phyloP scores from a whole-genome alignment of 2,888 invertebrate genomes.

The Ichneumoninae sp. region DNA sequence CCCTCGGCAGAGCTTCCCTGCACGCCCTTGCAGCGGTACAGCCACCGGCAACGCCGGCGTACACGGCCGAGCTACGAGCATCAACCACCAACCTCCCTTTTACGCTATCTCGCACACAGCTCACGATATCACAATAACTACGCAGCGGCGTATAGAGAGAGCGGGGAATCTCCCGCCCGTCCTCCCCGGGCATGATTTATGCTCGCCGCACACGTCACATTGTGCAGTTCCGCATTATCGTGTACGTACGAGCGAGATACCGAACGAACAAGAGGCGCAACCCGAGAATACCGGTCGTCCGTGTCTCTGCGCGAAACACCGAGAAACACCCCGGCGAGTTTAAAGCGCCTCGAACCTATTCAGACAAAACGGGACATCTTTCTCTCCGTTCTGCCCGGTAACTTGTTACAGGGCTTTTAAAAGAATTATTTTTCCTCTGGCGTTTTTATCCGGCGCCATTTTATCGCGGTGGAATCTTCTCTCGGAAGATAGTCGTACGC shows the following conservation, averaged over 20 bases:
- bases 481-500: too few relatives aligned
- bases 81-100: constrained; percentile 22
- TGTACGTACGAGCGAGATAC: constrained; percentile 33
- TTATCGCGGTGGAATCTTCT: too few relatives aligned
- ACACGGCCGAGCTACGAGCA: constrained; percentile 27
- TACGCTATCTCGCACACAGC: constrained; percentile 34
- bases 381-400: neutral
- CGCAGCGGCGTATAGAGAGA: constrained; percentile 22
- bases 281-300: neutral
- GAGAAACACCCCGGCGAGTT: constrained; percentile 4
- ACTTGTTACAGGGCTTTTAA: neutral
- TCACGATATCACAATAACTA: constrained; percentile 48
- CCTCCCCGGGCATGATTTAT: constrained; percentile 48
- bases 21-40: neutral
- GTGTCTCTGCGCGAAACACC: constrained; percentile 19
- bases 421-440: too few relatives aligned
- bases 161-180: neutral
- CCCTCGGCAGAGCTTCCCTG: constrained; percentile 11
- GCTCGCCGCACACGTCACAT: constrained; percentile 34
- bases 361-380: constrained; percentile 19
- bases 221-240: constrained; percentile 51
- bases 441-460: too few relatives aligned
- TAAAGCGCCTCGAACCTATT: constrained; percentile 15
- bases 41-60: neutral
- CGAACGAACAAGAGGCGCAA: constrained; percentile 17